Percentiles rank a stretch among this genome's conserved stretches.
Conservation (phyloP, 2,113 vertebrate genomes). For the Cairina moschata region DNA sequence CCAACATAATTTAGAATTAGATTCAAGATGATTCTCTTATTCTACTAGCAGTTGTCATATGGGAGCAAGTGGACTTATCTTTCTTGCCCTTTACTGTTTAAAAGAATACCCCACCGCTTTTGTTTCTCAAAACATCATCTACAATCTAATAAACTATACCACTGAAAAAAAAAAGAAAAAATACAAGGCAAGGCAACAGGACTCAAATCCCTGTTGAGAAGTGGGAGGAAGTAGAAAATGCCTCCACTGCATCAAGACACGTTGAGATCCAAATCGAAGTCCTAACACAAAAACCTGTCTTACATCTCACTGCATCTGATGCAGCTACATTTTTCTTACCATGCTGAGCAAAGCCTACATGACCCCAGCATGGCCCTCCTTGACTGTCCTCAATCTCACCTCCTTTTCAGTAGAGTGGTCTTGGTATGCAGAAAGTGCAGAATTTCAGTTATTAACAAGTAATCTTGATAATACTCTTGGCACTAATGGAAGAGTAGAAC, state of each 20-base stretch:
- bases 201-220: neutral
- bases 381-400: neutral
- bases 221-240: neutral
- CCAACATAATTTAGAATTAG: constrained; percentile 49
- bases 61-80: constrained; percentile 21
- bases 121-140: neutral
- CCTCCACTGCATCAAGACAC: neutral
- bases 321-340: neutral
- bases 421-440: neutral
- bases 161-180: neutral
- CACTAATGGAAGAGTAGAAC: neutral
- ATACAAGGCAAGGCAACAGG: neutral
- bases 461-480: neutral
- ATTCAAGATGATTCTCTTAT: constrained; percentile 43
- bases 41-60: constrained; percentile 3
- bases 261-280: rapidly evolving
- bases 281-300: neutral
- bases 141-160: constrained; percentile 26
- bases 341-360: neutral
- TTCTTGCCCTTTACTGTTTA: constrained; percentile 36
- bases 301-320: neutral
- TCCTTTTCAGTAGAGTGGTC: neutral
- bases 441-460: neutral
- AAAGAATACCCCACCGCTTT: constrained; percentile 36
- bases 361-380: neutral